Evolutionary conservation across 1,140 invertebrate genomes (phyloP).

Genomic region (Chironomus striatipennis): DNA sequence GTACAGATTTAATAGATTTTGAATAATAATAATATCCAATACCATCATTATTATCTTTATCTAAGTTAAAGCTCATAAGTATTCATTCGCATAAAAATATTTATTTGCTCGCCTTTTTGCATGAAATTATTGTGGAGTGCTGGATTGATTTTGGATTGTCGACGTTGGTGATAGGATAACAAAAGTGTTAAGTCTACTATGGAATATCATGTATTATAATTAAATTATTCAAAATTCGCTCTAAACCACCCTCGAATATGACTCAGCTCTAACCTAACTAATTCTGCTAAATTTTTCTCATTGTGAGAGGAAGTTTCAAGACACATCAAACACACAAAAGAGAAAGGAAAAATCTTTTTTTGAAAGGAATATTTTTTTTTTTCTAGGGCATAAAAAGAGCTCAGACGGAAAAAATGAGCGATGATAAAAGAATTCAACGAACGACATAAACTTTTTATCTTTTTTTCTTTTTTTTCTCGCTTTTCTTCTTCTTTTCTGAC

Average conservation of each 20-base stretch:
- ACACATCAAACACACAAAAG: conserved; percentile 8
- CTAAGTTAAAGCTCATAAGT: conserved; percentile 1
- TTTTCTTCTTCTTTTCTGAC: neutral
- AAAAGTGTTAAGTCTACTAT: no score
- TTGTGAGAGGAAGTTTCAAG: neutral
- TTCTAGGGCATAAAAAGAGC: neutral
- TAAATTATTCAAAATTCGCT: no score
- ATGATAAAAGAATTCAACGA: conserved; percentile 14
- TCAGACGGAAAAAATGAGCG: conserved; percentile 11
- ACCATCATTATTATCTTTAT: neutral
- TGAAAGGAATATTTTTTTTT: neutral
- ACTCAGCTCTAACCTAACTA: no score
- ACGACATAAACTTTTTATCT: conserved; percentile 13
- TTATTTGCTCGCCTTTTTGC: no score
- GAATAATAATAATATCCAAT: conserved; percentile 6
- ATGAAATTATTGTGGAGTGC: no score
- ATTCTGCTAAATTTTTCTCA: neutral
- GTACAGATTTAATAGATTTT: conserved; percentile 10
- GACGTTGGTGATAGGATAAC: no score
- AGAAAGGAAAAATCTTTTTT: neutral
- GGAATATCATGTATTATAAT: no score
- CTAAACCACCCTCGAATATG: no score
- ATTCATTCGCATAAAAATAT: neutral
- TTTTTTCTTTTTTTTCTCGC: neutral
- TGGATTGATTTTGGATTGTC: no score